A percentile compares a stretch with the other conserved stretches of the same genome.
These are phyloP conservation scores for Anticlea derivata DNA, from an alignment of 2,888 invertebrate genomes.

Conservation along the genomic window DNA sequence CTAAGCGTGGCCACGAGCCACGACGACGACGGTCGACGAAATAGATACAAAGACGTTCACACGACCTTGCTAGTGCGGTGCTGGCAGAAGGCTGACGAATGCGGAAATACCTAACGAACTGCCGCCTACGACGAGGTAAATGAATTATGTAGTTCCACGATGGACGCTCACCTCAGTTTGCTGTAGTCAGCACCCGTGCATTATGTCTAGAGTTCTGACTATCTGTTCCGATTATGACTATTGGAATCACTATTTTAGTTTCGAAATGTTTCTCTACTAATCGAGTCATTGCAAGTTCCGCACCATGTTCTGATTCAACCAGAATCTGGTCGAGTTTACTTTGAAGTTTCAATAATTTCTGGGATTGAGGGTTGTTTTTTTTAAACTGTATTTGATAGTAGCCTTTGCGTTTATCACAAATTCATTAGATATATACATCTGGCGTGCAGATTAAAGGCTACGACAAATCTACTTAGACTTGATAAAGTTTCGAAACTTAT, in stretches of 20 bases:
- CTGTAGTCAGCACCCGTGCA: slow-evolving; percentile 28
- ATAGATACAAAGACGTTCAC: slow-evolving; percentile 78
- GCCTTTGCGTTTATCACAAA: slow-evolving; percentile 1
- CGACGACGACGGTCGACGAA: slow-evolving; percentile 43
- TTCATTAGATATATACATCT: slow-evolving; percentile 16
- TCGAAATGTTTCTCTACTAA: slow-evolving; percentile 3
- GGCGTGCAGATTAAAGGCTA: slow-evolving; percentile 31
- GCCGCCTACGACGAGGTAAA: slow-evolving; percentile 69
- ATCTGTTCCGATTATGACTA: too few relatives aligned
- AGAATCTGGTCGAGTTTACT: not conserved
- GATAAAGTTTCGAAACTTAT: slow-evolving; percentile 34
- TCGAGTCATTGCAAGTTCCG: slow-evolving; percentile 3
- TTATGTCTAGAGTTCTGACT: slow-evolving; percentile 21
- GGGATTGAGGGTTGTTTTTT: too few relatives aligned
- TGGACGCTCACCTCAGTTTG: slow-evolving; percentile 43
- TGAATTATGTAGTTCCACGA: slow-evolving; percentile 59
- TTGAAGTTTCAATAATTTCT: not conserved
- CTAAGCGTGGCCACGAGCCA: slow-evolving; percentile 33
- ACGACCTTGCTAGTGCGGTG: slow-evolving; percentile 72
- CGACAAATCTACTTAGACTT: slow-evolving; percentile 32
- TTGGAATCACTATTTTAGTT: slow-evolving; percentile 11
- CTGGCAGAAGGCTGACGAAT: slow-evolving; percentile 66
- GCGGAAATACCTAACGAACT: slow-evolving; percentile 67
- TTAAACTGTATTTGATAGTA: too few relatives aligned
- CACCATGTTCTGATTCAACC: not conserved